Conservation (phyloP, 2,113 vertebrate genomes). For the Corythaeola cristata region DNA sequence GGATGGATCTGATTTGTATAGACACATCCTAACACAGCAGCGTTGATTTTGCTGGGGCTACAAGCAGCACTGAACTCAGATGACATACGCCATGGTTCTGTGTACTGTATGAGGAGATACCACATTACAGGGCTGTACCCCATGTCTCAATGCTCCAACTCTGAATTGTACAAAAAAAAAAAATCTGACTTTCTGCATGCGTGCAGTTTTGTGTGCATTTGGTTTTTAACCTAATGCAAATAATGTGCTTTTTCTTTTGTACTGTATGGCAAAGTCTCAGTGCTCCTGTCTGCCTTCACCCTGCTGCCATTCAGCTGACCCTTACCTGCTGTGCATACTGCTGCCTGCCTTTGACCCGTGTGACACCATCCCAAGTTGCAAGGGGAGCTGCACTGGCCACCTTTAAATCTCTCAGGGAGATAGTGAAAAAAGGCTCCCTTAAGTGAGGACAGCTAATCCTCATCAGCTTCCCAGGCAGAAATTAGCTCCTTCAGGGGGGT, state of each 20-base stretch:
- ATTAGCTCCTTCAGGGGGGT: neutral
- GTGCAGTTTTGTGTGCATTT: neutral
- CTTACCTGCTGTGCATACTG: neutral
- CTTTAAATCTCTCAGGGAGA: neutral
- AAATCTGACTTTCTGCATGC: neutral
- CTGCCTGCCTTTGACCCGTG: neutral
- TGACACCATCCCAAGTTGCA: neutral
- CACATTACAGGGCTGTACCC: neutral
- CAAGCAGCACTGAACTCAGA: neutral
- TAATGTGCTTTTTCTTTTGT: neutral
- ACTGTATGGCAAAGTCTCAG: neutral
- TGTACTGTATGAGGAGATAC: neutral
- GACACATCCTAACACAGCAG: neutral
- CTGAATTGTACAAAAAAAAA: neutral
- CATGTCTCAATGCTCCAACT: rapidly evolving
- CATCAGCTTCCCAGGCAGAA: neutral
- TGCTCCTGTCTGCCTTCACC: neutral
- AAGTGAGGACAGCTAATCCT: neutral
- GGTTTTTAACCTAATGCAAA: neutral
- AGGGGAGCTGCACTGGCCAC: neutral
- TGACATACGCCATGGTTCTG: rapidly evolving
- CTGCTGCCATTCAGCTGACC: neutral
- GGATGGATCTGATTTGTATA: neutral
- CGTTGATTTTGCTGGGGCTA: neutral
- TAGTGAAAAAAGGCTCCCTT: neutral